Base-by-base conservation (phyloP, 1,140 invertebrate species). In the Drosophila orosa region DNA sequence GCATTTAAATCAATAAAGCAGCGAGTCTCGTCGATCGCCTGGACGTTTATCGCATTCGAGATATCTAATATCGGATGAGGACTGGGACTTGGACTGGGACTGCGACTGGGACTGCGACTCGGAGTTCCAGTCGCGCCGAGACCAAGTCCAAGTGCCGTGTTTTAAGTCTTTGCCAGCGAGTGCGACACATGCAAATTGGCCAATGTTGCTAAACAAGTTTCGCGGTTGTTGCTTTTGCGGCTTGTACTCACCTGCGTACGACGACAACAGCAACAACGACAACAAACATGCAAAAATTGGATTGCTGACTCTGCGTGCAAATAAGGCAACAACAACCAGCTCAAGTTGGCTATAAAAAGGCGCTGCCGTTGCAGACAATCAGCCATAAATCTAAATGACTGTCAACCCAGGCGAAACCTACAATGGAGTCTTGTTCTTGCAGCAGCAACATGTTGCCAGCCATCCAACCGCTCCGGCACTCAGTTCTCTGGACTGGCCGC, bases 311-410 rank as follows among this genome's bases (percentile, higher is more conserved):
- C 74, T 78, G 74, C 74, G 74, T 78, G 74, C 74, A 76, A 76
- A 76, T 76, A 76, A 76, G 74, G 67, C 77, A 69, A 48, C 62
- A 33, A 39, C 68, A 65, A 63, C 59, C 33, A 58, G 47, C 63
- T 58, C 63, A 44, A 73, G 68, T 69, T 69, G 66, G 75, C 78
- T 85, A 78, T 86, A 85, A 86, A 86, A 76, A 84, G 73, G 78
- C 81, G 74, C 78, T 76, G 78, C 61, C 67, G 73, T 76, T 75
- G 73, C 83, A 80, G 85, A 89, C 84, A 89, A 89, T 89, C 84
- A 90, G 86, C 85, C 86, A 90, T 90, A 90, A 90, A 90, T 90
- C 85, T 90, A 90, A 90, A 90, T 90, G 85, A 90, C 85, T 90
- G 85, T 90, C 85, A 90, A 87, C 84, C 84, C 67, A 82, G 54